Conservation (phyloP, 2,888 invertebrate species). For the Zygaena filipendulae region DNA sequence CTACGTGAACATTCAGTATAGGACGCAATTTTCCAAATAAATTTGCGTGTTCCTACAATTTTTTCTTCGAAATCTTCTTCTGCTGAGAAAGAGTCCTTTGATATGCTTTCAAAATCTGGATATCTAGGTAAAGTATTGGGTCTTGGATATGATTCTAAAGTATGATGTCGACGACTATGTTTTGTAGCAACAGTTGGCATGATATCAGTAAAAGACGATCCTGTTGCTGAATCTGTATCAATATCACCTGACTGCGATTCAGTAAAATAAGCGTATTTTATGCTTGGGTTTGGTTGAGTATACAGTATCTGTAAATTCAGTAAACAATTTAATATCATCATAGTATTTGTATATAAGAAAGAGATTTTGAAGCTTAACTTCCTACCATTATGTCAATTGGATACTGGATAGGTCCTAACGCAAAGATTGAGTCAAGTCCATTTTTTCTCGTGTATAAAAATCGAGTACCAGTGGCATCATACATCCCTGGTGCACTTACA, state of each 20-base stretch:
- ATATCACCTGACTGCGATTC: conserved; percentile 68
- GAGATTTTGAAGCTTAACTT: too few relatives aligned
- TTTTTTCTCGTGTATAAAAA: conserved; percentile 82
- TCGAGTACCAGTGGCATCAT: conserved; percentile 81
- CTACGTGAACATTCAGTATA: conserved; percentile 82
- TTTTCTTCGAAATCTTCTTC: conserved; percentile 40
- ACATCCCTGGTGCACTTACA: conserved; percentile 77
- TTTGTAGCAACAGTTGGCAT: conserved; percentile 29
- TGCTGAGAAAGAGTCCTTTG: conserved; percentile 22
- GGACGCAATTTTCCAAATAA: conserved; percentile 82
- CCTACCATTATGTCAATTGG: conserved; percentile 84
- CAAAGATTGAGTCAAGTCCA: conserved; percentile 79
- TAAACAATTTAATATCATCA: not conserved
- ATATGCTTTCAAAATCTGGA: conserved; percentile 26
- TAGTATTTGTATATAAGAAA: too few relatives aligned
- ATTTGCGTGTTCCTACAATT: conserved; percentile 57
- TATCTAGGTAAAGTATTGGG: conserved; percentile 22
- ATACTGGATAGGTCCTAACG: conserved; percentile 81
- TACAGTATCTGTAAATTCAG: conserved; percentile 74
- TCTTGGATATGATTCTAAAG: conserved; percentile 30
- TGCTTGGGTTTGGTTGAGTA: conserved; percentile 86
- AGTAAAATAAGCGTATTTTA: conserved; percentile 89
- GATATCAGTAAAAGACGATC: conserved; percentile 26
- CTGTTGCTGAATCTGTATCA: conserved; percentile 33
- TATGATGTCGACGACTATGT: conserved; percentile 47